Evolutionary conservation across 2,113 vertebrate species (phyloP).

Genomic region (Rhinogobius similis): DNA sequence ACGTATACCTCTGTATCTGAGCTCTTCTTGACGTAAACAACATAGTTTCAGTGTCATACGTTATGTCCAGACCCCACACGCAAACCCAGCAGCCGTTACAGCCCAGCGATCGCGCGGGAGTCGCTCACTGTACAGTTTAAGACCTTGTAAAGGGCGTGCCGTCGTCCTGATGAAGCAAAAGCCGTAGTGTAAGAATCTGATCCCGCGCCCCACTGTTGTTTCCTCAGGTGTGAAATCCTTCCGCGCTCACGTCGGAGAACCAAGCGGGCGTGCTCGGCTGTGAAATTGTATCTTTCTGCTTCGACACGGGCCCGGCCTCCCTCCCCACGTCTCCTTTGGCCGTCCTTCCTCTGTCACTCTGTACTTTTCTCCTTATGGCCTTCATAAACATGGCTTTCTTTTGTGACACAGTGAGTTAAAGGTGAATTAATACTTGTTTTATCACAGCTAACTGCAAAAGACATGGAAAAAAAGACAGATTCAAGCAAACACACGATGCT

Average conservation of each 20-base stretch:
- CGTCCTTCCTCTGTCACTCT: slow-evolving; percentile 28
- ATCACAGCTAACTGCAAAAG: neutral
- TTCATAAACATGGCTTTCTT: slow-evolving; percentile 20
- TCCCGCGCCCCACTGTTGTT: slow-evolving; percentile 63
- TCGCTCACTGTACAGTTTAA: slow-evolving; percentile 54
- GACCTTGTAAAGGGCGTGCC: slow-evolving; percentile 47
- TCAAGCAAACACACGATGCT: too few species aligned
- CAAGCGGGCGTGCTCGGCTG: slow-evolving; percentile 70
- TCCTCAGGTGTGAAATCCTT: slow-evolving; percentile 73
- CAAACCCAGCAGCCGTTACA: neutral
- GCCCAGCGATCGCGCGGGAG: too few species aligned
- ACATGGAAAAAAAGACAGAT: neutral
- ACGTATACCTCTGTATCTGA: too few species aligned
- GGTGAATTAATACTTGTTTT: slow-evolving; percentile 34
- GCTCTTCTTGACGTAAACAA: too few species aligned
- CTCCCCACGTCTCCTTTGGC: slow-evolving; percentile 12
- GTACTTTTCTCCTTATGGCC: slow-evolving; percentile 11
- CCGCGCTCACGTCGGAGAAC: slow-evolving; percentile 45
- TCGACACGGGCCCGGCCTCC: slow-evolving; percentile 13
- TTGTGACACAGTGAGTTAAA: slow-evolving; percentile 28
- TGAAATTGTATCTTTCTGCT: slow-evolving; percentile 74
- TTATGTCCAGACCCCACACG: neutral
- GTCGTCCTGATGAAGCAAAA: slow-evolving; percentile 56
- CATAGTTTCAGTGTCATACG: neutral
- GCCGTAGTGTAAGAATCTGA: slow-evolving; percentile 55